phyloP scores from a whole-genome alignment of 2,113 vertebrate species.

The Phasianus colchicus region DNA sequence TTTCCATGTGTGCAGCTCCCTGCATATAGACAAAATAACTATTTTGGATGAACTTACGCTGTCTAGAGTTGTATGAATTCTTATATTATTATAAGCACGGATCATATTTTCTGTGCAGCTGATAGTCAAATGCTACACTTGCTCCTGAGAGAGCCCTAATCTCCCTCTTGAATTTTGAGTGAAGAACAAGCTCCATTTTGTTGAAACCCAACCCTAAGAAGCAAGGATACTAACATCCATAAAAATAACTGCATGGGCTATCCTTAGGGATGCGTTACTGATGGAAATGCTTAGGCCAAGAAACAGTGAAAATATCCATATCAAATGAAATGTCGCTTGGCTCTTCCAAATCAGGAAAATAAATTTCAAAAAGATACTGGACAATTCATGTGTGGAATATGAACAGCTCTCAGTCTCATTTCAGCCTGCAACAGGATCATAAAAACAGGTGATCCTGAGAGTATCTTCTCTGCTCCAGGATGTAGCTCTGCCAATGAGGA shows the following conservation, averaged over 20 bases:
- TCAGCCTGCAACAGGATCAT: neutral
- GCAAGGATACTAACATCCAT: slow-evolving; percentile 51
- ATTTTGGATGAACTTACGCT: slow-evolving; percentile 38
- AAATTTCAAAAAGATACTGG: neutral
- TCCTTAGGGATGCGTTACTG: neutral
- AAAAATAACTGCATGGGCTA: slow-evolving; percentile 71
- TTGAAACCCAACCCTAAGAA: slow-evolving; percentile 67
- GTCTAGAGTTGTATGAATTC: neutral
- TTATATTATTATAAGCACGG: slow-evolving; percentile 37
- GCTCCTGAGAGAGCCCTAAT: slow-evolving; percentile 48
- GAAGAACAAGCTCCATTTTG: slow-evolving; percentile 71
- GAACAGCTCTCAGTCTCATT: neutral
- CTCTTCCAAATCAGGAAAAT: neutral
- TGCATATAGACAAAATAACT: neutral
- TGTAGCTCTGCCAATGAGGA: neutral
- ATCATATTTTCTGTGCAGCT: slow-evolving; percentile 61
- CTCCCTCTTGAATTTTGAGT: slow-evolving; percentile 69
- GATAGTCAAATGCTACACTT: slow-evolving; percentile 47
- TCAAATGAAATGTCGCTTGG: neutral
- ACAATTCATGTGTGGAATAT: neutral
- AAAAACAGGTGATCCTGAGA: neutral
- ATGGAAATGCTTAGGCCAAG: slow-evolving; percentile 6
- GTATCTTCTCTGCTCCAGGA: neutral
- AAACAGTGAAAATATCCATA: neutral
- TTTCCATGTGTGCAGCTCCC: neutral